Evolutionary conservation across 2,113 vertebrate species (phyloP), one percentile per base, ranked within the genome.

Genomic region (Acanthochromis polyacanthus): DNA sequence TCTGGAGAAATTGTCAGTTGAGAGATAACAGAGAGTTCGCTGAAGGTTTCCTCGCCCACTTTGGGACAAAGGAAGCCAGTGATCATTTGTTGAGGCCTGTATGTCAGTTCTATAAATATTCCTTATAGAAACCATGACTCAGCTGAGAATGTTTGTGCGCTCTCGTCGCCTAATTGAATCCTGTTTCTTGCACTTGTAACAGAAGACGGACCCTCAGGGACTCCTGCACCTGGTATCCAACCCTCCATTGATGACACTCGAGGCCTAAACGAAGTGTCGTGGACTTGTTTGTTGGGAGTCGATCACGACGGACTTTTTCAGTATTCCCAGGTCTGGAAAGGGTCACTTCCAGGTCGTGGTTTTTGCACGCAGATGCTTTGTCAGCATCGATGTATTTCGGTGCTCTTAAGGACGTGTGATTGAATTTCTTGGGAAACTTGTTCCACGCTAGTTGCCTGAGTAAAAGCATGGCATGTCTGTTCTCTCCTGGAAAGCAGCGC

Each of bases 281-380:
- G 17, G 81, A 83, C 81, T 75, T 66, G 71, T 84, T 82, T 46
- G 61, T 55, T 81, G 71, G 83, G 82, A 87, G 81, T 65, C 51
- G 81, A 90, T 86, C 73, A n/a, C 22, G 43, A 52, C 64, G 58
- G 85, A 86, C 86, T 79, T 69, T 64, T 74, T 32, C 45, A 4
- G 22, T 71, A 83, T 75, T 83, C 83, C 75, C 62, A 20, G 87
- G 82, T 74, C 79, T 48, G 48, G 17, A 4, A 15, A 0, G 50
- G 89, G 88, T 91, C 88, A 73, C 67, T n/a, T 25, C 64, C 57
- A 78, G 89, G 84, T 86, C 53, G 28, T 28, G 1, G 10, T 45
- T 93, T 92, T 92, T 84, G 16, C 75, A 48, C 83, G 82, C 93
- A 93, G 91, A 92, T 93, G 91, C 88, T 92, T 90, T 85, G 92